Evolutionary conservation across 2,797 vertebrate genomes (phyloP).

Genomic region (Sandelia bainsii): DNA sequence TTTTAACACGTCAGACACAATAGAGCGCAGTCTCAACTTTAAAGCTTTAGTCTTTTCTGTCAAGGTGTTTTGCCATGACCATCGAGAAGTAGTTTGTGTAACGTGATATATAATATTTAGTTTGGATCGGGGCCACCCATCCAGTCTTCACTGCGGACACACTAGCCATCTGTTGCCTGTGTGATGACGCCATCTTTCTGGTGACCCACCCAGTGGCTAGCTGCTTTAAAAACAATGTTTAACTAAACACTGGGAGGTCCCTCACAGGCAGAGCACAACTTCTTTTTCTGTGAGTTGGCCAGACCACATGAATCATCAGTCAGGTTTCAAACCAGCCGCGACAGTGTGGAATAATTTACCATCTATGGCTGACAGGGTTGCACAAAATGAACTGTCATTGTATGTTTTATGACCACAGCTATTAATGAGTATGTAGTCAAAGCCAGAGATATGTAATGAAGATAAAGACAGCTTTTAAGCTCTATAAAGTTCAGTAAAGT

Average conservation of each 20-base stretch:
- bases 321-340: neutral
- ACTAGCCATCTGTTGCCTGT: slow-evolving; percentile 86
- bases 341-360: neutral
- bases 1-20: neutral
- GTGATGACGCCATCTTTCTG: slow-evolving; percentile 86
- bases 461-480: neutral
- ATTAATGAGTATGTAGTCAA: neutral
- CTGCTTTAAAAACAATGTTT: slow-evolving; percentile 59
- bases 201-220: slow-evolving; percentile 78
- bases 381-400: neutral
- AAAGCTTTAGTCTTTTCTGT: neutral
- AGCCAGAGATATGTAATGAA: too few species aligned
- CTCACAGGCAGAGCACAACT: slow-evolving; percentile 19
- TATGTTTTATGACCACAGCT: neutral
- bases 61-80: neutral
- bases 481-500: neutral
- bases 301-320: neutral
- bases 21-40: neutral
- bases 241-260: slow-evolving; percentile 44
- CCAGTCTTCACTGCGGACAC: slow-evolving; percentile 80
- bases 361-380: too few species aligned
- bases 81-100: neutral
- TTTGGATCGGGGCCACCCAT: slow-evolving; percentile 71
- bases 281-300: slow-evolving; percentile 15
- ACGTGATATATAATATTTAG: slow-evolving; percentile 11